Evolutionary conservation across 2,888 invertebrate species (phyloP).

Genomic region (Rhagophthalmus giganteus): DNA sequence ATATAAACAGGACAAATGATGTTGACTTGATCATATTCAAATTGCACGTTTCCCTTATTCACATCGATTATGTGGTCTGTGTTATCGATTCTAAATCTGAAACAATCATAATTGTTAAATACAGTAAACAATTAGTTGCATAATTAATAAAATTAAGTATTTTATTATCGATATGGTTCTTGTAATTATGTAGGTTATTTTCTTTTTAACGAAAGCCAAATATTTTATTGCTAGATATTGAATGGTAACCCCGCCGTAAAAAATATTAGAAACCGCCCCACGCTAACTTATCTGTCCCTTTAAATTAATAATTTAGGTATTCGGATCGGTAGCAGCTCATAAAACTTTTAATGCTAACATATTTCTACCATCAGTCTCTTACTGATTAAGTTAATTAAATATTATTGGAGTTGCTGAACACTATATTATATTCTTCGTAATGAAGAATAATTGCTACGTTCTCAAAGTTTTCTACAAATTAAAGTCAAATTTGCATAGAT

Average conservation of each 20-base stretch:
- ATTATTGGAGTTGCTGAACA: conserved; percentile 9
- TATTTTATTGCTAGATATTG: conserved; percentile 33
- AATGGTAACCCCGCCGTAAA: conserved; percentile 38
- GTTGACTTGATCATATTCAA: conserved; percentile 92
- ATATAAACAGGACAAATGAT: conserved; percentile 90
- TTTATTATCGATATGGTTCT: not conserved
- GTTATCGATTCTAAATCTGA: conserved; percentile 90
- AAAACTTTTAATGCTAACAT: not conserved
- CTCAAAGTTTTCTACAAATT: too few relatives aligned
- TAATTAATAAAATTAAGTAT: not conserved
- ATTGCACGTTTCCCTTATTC: conserved; percentile 87
- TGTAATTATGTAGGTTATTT: not conserved
- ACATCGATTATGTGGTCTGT: conserved; percentile 94
- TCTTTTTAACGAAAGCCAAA: too few relatives aligned
- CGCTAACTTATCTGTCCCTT: conserved; percentile 31
- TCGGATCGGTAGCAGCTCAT: conserved; percentile 3
- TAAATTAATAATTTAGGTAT: conserved; percentile 38
- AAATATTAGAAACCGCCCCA: conserved; percentile 40
- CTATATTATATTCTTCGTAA: conserved; percentile 5
- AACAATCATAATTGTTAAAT: too few relatives aligned
- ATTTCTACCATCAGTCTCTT: too few relatives aligned
- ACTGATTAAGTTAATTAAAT: too few relatives aligned
- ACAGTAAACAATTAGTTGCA: not conserved
- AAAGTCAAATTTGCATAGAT: not conserved
- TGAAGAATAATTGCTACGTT: not conserved